These are phyloP conservation scores for Mimas tiliae DNA, from an alignment of 2,888 invertebrate genomes.

Conservation along the genomic window DNA sequence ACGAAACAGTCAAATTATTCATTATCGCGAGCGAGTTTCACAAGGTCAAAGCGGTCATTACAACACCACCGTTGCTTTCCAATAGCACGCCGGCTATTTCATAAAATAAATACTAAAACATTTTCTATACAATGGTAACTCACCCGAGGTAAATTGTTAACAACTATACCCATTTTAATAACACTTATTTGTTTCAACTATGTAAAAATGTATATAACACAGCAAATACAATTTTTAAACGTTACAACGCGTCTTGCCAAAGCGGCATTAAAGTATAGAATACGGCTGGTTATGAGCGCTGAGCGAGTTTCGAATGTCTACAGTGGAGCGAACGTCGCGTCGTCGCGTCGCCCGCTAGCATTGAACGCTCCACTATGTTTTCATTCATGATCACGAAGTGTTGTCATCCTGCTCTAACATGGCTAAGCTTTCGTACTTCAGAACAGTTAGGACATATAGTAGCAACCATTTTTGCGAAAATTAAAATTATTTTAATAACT, in stretches of 20 bases:
- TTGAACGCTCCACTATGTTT: constrained; percentile 62
- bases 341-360: constrained; percentile 50
- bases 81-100: constrained; percentile 65
- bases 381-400: constrained; percentile 77
- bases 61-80: constrained; percentile 81
- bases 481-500: constrained; percentile 23
- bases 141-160: constrained; percentile 76
- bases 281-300: constrained; percentile 50
- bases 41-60: constrained; percentile 85
- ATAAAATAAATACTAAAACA: constrained; percentile 33
- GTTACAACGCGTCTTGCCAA: constrained; percentile 70
- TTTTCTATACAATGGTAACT: constrained; percentile 49
- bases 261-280: constrained; percentile 71
- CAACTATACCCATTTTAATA: constrained; percentile 74
- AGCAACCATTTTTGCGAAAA: constrained; percentile 16
- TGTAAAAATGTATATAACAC: constrained; percentile 51
- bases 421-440: constrained; percentile 39
- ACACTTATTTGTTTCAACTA: constrained; percentile 41
- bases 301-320: constrained; percentile 29
- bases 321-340: constrained; percentile 37
- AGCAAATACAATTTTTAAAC: constrained; percentile 48
- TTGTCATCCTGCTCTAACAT: constrained; percentile 66
- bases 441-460: constrained; percentile 43
- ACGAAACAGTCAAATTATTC: constrained; percentile 62
- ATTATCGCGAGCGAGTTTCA: constrained; percentile 81